phyloP scores from a whole-genome alignment of 64 coral and sea anemone genomes.

The Acropora yongei region DNA sequence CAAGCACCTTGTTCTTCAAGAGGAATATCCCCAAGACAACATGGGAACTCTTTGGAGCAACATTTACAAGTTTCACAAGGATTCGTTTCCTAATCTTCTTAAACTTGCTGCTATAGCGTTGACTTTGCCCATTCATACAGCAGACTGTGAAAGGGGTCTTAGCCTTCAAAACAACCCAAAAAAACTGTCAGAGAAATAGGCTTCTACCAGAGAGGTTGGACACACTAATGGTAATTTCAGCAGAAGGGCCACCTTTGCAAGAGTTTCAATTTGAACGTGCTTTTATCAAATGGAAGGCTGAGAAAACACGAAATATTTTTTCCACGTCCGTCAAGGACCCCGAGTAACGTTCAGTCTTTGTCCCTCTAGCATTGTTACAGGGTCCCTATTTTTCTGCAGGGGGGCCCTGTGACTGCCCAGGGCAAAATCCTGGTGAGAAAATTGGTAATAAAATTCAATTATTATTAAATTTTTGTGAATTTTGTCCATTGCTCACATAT shows the following conservation, averaged over 20 bases:
- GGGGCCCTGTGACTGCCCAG: too few species aligned
- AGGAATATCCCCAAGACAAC: background rate
- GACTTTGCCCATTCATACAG: background rate
- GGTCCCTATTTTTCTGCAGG: too few species aligned
- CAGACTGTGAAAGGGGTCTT: background rate
- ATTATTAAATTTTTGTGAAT: too few species aligned
- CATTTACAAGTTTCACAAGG: background rate
- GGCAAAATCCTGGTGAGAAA: too few species aligned
- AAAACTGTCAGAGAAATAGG: background rate
- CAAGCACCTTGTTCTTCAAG: background rate
- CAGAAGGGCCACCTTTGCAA: background rate
- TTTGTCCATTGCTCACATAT: too few species aligned
- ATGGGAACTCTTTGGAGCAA: background rate
- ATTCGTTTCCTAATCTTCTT: background rate
- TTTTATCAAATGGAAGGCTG: background rate
- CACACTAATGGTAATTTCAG: background rate
- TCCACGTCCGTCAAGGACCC: background rate
- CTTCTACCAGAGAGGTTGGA: background rate
- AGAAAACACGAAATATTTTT: background rate
- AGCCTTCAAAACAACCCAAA: background rate
- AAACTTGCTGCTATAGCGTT: background rate
- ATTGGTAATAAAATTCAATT: too few species aligned
- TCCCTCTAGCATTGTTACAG: too few species aligned
- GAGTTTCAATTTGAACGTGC: background rate
- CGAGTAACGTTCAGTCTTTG: too few species aligned